These are phyloP conservation scores for Cryptoprocta ferox DNA, from an alignment of 2,797 vertebrate species.

Conservation along the genomic window DNA sequence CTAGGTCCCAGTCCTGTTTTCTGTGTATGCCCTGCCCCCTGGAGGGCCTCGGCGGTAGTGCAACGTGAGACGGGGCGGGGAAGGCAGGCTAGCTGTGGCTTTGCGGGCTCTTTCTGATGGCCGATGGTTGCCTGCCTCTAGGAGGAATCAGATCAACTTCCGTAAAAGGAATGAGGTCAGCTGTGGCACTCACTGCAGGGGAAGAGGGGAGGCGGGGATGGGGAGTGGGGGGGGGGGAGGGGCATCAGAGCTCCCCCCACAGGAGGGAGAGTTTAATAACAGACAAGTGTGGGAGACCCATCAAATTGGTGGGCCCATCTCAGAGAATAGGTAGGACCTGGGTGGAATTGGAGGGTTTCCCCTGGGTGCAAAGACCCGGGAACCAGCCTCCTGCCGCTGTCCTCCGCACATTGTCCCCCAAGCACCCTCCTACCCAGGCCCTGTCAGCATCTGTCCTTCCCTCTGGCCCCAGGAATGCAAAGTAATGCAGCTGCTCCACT, in stretches of 20 bases:
- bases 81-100: neutral
- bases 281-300: neutral
- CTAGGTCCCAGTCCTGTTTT: neutral
- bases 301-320: neutral
- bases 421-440: too few species aligned
- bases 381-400: neutral
- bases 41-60: rapidly evolving
- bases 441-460: neutral
- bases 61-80: neutral
- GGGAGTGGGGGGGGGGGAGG: too few species aligned
- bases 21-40: neutral
- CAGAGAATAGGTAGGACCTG: neutral
- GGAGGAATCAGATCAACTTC: conserved; percentile 85
- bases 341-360: too few species aligned
- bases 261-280: neutral
- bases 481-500: conserved; percentile 91
- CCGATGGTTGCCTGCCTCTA: conserved; percentile 5
- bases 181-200: neutral
- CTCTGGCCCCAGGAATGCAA: conserved; percentile 89
- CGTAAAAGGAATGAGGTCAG: conserved; percentile 84
- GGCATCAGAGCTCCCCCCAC: neutral
- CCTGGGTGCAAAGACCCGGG: neutral
- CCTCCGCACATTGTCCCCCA: neutral
- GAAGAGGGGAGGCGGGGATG: too few species aligned
- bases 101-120: neutral